Evolutionary conservation across 1,140 invertebrate species (phyloP).

Genomic region (Eumaeus atala): DNA sequence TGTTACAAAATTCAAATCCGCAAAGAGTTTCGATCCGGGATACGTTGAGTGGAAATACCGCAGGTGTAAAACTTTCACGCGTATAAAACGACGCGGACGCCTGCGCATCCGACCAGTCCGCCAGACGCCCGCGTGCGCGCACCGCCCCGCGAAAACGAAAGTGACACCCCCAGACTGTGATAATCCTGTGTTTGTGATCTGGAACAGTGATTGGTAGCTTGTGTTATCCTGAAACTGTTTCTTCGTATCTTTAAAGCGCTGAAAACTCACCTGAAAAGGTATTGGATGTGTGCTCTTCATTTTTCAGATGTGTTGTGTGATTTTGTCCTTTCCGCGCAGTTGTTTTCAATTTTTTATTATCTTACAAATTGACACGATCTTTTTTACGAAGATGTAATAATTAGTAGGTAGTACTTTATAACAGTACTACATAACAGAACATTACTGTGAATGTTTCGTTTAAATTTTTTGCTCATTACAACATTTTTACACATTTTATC

Average conservation of each 20-base stretch:
- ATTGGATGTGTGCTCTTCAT: constrained; percentile 36
- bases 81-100: constrained; percentile 54
- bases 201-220: constrained; percentile 46
- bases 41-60: constrained; percentile 39
- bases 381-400: too few species aligned
- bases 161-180: constrained; percentile 60
- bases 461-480: too few species aligned
- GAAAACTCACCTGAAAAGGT: constrained; percentile 55
- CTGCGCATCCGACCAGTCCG: constrained; percentile 60
- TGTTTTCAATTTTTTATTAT: too few species aligned
- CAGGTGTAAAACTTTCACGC: constrained; percentile 61
- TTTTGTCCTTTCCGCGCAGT: background rate
- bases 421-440: too few species aligned
- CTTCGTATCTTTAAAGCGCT: constrained; percentile 32
- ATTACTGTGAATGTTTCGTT: too few species aligned
- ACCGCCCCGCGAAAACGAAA: constrained; percentile 58
- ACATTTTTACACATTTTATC: too few species aligned
- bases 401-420: too few species aligned
- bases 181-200: constrained; percentile 47
- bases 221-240: constrained; percentile 66
- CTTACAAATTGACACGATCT: too few species aligned
- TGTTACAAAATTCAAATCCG: constrained; percentile 56
- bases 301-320: background rate
- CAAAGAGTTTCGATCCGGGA: constrained; percentile 52
- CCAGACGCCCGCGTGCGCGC: constrained; percentile 39